A percentile compares a stretch with the other conserved stretches of the same genome.
Evolutionary conservation across 2,888 invertebrate genomes (phyloP).

Genomic region (Taphrorychus bicolor): DNA sequence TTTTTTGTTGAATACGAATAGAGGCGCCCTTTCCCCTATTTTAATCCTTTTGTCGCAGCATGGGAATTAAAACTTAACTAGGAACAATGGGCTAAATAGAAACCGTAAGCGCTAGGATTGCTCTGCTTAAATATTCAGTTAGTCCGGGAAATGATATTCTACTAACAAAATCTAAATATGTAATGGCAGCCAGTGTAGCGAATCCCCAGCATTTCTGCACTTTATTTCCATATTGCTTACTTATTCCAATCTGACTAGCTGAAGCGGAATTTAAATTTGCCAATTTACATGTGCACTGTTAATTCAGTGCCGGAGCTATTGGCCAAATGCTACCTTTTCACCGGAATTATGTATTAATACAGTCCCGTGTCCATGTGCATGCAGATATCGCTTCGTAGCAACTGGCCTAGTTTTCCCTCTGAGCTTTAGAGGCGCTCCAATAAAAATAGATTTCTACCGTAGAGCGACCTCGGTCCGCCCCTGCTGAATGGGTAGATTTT

Average conservation of each 20-base stretch:
- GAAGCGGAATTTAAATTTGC: constrained; percentile 34
- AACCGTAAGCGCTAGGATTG: background rate
- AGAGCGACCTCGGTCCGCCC: background rate
- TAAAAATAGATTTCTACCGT: no score
- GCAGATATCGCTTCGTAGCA: background rate
- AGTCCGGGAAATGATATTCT: constrained; percentile 13
- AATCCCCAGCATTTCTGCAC: constrained; percentile 17
- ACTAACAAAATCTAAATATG: constrained; percentile 32
- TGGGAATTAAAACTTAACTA: background rate
- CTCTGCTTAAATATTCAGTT: constrained; percentile 16
- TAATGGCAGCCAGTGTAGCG: constrained; percentile 21
- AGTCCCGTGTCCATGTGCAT: background rate
- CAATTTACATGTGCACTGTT: constrained; percentile 27
- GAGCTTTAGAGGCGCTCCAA: no score
- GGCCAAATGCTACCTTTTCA: background rate
- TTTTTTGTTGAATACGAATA: no score
- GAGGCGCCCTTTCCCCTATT: no score
- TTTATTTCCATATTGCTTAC: constrained; percentile 35
- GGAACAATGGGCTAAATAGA: background rate
- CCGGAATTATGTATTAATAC: background rate
- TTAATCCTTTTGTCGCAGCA: no score
- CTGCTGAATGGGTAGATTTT: background rate
- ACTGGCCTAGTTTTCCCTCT: no score
- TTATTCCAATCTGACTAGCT: constrained; percentile 31
- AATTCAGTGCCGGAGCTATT: constrained; percentile 21